Evolutionary conservation across 2,113 vertebrate species (phyloP).

Genomic region (Suncus etruscus): DNA sequence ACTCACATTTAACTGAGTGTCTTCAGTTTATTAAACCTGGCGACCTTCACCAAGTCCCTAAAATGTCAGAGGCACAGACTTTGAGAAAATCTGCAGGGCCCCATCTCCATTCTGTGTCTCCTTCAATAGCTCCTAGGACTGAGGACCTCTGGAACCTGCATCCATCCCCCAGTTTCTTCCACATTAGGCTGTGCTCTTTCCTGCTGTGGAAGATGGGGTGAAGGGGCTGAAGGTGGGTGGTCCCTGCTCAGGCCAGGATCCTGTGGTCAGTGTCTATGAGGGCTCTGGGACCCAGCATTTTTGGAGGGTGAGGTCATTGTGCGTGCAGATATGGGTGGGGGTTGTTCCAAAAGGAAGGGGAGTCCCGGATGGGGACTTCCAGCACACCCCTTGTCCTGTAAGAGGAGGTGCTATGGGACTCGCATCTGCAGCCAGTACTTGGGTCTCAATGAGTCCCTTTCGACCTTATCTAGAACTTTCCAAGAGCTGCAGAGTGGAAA

Average conservation of each 20-base stretch:
- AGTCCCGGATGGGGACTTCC: not conserved
- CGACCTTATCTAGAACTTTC: slow-evolving; percentile 63
- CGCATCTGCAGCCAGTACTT: not conserved
- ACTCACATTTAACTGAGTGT: not conserved
- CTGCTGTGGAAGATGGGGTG: not conserved
- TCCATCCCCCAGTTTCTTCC: not conserved
- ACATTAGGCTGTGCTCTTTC: not conserved
- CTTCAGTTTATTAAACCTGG: not conserved
- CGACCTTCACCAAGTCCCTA: not conserved
- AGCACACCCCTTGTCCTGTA: not conserved
- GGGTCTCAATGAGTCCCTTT: not conserved
- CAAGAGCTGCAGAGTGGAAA: not conserved
- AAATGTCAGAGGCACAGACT: not conserved
- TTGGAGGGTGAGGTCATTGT: not conserved
- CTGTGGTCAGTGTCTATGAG: not conserved
- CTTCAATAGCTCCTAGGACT: not conserved
- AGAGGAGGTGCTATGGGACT: not conserved
- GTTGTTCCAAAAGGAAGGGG: not conserved
- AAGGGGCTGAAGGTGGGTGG: not conserved
- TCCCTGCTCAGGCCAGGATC: not conserved
- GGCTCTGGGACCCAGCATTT: not conserved
- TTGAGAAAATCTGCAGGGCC: not conserved
- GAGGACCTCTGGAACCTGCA: not conserved
- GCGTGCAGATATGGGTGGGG: not conserved
- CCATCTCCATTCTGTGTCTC: accelerated